Evolutionary conservation across 2,888 invertebrate genomes (phyloP).

Genomic region (Malachius bipustulatus): DNA sequence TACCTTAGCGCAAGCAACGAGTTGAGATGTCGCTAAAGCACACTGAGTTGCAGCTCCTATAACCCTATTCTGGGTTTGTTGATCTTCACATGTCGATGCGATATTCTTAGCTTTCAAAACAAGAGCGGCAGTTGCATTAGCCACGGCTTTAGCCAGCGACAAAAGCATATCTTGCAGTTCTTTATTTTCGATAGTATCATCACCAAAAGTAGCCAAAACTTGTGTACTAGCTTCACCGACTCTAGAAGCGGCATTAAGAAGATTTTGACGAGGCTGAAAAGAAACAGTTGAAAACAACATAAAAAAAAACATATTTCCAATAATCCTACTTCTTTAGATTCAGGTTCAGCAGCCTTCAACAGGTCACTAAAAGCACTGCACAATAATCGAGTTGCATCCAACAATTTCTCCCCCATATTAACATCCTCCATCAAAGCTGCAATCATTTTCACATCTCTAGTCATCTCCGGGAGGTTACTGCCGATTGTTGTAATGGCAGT

Average conservation of each 20-base stretch:
- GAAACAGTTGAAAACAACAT: constrained; percentile 14
- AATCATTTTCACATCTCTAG: constrained; percentile 85
- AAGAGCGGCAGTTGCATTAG: constrained; percentile 92
- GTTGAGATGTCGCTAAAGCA: constrained; percentile 92
- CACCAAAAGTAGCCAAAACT: constrained; percentile 85
- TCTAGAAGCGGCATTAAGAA: constrained; percentile 88
- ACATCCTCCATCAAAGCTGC: constrained; percentile 89
- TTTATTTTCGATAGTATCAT: constrained; percentile 74
- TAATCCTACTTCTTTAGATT: constrained; percentile 57
- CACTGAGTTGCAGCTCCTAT: constrained; percentile 95
- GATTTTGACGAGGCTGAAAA: constrained; percentile 72
- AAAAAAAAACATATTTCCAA: constrained; percentile 5
- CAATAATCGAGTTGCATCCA: constrained; percentile 85
- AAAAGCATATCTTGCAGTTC: constrained; percentile 82
- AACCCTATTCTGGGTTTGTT: constrained; percentile 71
- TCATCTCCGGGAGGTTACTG: constrained; percentile 91
- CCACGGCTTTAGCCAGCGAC: constrained; percentile 91
- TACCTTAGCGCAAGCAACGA: constrained; percentile 93
- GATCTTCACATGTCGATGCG: constrained; percentile 76
- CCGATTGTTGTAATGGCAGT: constrained; percentile 96
- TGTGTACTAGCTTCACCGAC: constrained; percentile 95
- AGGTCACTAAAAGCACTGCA: constrained; percentile 92
- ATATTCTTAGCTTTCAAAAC: constrained; percentile 95
- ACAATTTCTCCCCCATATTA: constrained; percentile 66
- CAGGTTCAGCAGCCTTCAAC: constrained; percentile 90